phyloP scores from a whole-genome alignment of 2,113 vertebrate species.

The Psilopsiagon aurifrons region DNA sequence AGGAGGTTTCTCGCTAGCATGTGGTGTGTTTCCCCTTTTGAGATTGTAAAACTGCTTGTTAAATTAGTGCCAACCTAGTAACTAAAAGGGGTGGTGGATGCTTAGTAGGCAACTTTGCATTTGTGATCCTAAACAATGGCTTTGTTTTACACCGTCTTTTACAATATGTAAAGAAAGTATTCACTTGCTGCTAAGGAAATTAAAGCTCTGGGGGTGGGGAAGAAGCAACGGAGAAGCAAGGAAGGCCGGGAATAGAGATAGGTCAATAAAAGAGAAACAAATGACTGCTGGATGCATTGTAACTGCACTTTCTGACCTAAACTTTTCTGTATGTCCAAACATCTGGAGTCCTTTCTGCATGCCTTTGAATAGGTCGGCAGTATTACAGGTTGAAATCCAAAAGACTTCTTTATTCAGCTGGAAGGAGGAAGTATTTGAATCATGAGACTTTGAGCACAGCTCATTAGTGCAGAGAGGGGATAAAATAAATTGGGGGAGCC shows the following conservation, averaged over 20 bases:
- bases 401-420: background rate
- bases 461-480: constrained; percentile 27
- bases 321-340: background rate
- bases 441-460: constrained; percentile 19
- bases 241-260: background rate
- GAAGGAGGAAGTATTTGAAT: constrained; percentile 26
- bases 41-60: constrained; percentile 21
- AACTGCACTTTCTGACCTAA: background rate
- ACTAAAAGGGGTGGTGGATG: background rate
- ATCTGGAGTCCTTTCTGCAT: background rate
- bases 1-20: background rate
- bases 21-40: background rate
- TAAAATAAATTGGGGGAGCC: constrained; percentile 36
- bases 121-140: constrained; percentile 1
- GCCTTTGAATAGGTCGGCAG: background rate
- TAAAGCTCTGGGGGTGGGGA: background rate
- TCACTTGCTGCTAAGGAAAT: background rate
- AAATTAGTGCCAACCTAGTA: constrained; percentile 35
- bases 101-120: background rate
- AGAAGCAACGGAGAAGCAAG: background rate
- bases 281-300: background rate
- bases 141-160: background rate
- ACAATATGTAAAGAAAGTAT: background rate
- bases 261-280: background rate
- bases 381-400: background rate